Conservation (phyloP, 2,797 vertebrate genomes). For the Parotocinclus haroldoi region DNA sequence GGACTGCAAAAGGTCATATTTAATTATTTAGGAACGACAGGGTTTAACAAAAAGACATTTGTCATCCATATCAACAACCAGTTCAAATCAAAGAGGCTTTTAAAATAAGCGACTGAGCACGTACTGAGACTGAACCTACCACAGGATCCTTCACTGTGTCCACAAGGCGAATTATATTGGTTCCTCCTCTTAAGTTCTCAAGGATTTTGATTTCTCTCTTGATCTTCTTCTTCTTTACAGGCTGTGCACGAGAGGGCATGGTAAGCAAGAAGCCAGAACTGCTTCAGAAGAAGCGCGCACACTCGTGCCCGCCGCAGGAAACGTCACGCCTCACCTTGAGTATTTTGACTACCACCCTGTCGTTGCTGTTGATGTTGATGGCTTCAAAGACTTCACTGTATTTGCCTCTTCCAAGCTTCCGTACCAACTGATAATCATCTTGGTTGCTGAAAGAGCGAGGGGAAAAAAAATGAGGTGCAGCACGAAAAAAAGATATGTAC, state of each 20-base stretch:
- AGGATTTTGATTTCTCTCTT: constrained; percentile 98
- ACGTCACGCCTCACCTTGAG: constrained; percentile 82
- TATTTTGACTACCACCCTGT: constrained; percentile 97
- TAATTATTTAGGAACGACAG: constrained; percentile 42
- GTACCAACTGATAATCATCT: constrained; percentile 96
- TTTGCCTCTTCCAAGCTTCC: constrained; percentile 93
- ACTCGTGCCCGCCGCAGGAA: too few relatives aligned
- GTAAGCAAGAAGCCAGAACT: neutral
- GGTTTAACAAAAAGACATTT: constrained; percentile 13
- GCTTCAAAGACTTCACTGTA: constrained; percentile 99
- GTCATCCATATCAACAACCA: neutral
- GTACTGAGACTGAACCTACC: constrained; percentile 66
- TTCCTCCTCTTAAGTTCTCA: constrained; percentile 94
- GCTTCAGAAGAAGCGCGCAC: too few relatives aligned
- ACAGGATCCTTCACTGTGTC: constrained; percentile 97
- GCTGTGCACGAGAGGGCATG: constrained; percentile 68
- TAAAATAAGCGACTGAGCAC: neutral
- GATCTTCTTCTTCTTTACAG: constrained; percentile 99
- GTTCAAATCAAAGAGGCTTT: too few relatives aligned
- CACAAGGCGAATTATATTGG: constrained; percentile 97
- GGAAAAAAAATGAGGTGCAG: too few relatives aligned
- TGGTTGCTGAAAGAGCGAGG: constrained; percentile 80
- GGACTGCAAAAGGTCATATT: constrained; percentile 80
- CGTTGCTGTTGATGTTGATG: constrained; percentile 97
- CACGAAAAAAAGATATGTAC: too few relatives aligned